Evolutionary conservation across 2,888 invertebrate genomes (phyloP).

Genomic region (Galeopsomyia nigrocyanea): DNA sequence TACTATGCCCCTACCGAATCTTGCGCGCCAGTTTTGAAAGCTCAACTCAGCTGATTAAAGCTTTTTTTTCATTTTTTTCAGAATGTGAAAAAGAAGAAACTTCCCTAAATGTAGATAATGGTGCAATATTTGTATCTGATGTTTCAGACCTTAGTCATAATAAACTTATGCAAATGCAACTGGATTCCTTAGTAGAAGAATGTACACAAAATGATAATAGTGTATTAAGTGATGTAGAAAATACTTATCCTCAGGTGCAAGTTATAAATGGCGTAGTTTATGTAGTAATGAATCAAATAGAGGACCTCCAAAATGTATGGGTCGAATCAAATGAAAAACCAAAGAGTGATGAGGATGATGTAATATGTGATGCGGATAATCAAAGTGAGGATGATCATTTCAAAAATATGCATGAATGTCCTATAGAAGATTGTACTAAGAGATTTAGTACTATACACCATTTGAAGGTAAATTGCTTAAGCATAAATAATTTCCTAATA

Average conservation of each 20-base stretch:
- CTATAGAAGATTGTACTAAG: conserved; percentile 70
- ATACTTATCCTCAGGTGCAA: conserved; percentile 59
- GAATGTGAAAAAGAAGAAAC: conserved; percentile 52
- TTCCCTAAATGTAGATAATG: conserved; percentile 57
- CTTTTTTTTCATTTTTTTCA: conserved; percentile 25
- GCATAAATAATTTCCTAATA: not conserved
- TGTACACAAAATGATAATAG: conserved; percentile 52
- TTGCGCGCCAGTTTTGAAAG: too few species aligned
- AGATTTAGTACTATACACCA: conserved; percentile 71
- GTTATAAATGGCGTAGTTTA: conserved; percentile 62
- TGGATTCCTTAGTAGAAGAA: conserved; percentile 54
- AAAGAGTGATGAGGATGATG: conserved; percentile 56
- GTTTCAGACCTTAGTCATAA: conserved; percentile 59
- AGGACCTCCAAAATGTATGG: conserved; percentile 58
- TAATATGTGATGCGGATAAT: conserved; percentile 54
- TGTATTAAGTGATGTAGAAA: conserved; percentile 46
- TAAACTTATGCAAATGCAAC: conserved; percentile 58
- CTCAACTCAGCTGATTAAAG: not conserved
- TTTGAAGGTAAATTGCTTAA: conserved; percentile 65
- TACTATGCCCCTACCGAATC: too few species aligned
- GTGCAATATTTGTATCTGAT: conserved; percentile 62
- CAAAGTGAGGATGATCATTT: conserved; percentile 59
- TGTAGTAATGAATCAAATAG: conserved; percentile 59
- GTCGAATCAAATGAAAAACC: conserved; percentile 59
- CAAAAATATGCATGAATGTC: conserved; percentile 64